Evolutionary conservation across 2,888 invertebrate species (phyloP), one percentile per base, ranked within the genome.

Genomic region (Diachrysia chrysitis): DNA sequence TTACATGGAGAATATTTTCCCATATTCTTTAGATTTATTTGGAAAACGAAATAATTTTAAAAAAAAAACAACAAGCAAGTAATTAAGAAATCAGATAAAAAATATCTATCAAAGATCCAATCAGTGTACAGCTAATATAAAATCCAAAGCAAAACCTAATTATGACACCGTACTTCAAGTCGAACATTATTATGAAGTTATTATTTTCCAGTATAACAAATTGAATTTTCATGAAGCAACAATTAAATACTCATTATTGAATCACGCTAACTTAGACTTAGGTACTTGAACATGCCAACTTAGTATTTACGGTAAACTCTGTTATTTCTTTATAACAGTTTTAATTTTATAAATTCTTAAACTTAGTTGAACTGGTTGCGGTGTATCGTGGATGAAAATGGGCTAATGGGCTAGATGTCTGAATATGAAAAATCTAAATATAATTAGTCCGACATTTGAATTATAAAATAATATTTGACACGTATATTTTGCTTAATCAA

Each of bases 211-310:
- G 63, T 68, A 74, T 82, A 84, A 87, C 83, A 89, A 90, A 91
- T 89, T 87, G 87, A 87, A 88, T 88, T 89, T 90, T 88, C 86
- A 87, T 84, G 79, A 83, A 86, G 87, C 78, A 79, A 84, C 87
- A 89, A 90, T 90, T 90, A 89, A 89, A 89, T 85, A 85, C 84
- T 82, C 87, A 90, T 90, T 90, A 90, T 74, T 71, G 76, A 67
- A 82, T 82, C 89, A 89, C 90, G 89, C 88, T 70, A 89, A 76
- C 69, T 63, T 75, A 78, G 74, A 83, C 85, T 89, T 87, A 85
- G 68, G 80, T 81, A 72, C 78, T 76, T 32, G 48, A 82, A 83
- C 81, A 78, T 78, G 83, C 81, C 72, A 87, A 81, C 79, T 79
- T 79, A 71, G 58, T 72, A 77, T 83, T 85, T 83, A 81, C 85